Base-by-base conservation (phyloP, 1,140 invertebrate species). In the Drosophila biarmipes region DNA sequence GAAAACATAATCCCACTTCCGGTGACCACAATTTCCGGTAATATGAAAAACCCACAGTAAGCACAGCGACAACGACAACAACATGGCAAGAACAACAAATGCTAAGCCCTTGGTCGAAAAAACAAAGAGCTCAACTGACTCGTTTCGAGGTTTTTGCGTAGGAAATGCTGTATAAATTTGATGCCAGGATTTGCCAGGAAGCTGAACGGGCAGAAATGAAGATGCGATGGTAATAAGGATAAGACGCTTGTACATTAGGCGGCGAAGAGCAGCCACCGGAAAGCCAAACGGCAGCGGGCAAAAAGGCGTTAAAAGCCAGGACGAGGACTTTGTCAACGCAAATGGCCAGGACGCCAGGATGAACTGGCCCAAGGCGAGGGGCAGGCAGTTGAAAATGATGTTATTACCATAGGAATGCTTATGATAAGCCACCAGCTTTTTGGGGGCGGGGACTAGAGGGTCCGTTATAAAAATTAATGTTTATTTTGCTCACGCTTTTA, bases 1-100 rank as follows among this genome's bases (percentile, higher is more conserved):
- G 76, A 87, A 87, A 87, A 89, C 84, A 89, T 87, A 84, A 87
- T 87, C 79, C 84, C 80, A 64, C 84, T 73, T 89, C 84, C 84
- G 75, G 67, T 84, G 62, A 73, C 84, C 75, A 89, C 84, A 87
- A 87, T 87, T 87, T 87, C 82, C 78, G 82, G 82, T 80, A 79
- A 77, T 84, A 89, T 87, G 78, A 87, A 87, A 89, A 89, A 82
- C 79, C 85, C 72, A 82, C 84, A 89, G 68, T 67, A 75, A 85
- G 61, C 59, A 67, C 71, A 63, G 17, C 64, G 59, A 27, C 45
- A 55, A 27, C 31, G 45, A 21, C 43, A 64, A 82, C 82, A 89
- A 68, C 58, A 43, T 14, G n/a, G 21, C 19, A n/a, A 24, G 14
- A 21, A 24, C 51, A 73, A 64, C 49, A 56, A 78, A 19, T 55